Evolutionary conservation across 2,888 invertebrate genomes (phyloP).

Genomic region (Entomobrya multifasciata): DNA sequence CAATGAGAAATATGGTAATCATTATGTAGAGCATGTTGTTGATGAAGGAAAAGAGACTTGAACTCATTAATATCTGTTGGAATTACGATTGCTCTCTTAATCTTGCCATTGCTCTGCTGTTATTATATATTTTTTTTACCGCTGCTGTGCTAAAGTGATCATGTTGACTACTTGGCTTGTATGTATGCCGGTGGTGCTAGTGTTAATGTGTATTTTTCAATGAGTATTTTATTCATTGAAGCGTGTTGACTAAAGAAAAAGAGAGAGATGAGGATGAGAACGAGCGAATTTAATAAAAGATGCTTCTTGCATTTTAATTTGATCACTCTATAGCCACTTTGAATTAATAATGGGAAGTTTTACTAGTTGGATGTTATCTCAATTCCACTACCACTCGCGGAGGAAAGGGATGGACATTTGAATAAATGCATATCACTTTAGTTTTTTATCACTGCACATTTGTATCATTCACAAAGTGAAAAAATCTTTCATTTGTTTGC

Average conservation of each 20-base stretch:
- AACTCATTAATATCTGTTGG: slow-evolving; percentile 62
- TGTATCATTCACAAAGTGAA: slow-evolving; percentile 17
- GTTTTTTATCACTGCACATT: neutral
- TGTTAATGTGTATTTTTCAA: slow-evolving; percentile 17
- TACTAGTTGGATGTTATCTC: neutral
- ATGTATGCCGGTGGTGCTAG: neutral
- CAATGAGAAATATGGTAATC: slow-evolving; percentile 51
- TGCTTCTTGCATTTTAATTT: slow-evolving; percentile 60
- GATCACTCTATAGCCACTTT: slow-evolving; percentile 43
- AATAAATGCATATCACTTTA: neutral
- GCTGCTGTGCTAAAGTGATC: neutral
- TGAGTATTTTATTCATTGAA: slow-evolving; percentile 33
- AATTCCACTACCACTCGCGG: neutral
- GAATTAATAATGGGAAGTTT: neutral
- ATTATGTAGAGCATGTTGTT: slow-evolving; percentile 51
- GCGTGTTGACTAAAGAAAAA: neutral
- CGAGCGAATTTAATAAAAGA: slow-evolving; percentile 26
- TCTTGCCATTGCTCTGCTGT: slow-evolving; percentile 33
- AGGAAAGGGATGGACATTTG: slow-evolving; percentile 3
- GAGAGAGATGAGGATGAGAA: neutral
- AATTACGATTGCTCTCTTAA: slow-evolving; percentile 61
- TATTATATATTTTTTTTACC: slow-evolving; percentile 25
- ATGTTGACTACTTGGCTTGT: too few relatives aligned
- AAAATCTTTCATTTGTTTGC: slow-evolving; percentile 43
- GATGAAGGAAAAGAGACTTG: slow-evolving; percentile 50